phyloP scores from a whole-genome alignment of 2,888 invertebrate genomes.

The Mesorhabditis sp. region DNA sequence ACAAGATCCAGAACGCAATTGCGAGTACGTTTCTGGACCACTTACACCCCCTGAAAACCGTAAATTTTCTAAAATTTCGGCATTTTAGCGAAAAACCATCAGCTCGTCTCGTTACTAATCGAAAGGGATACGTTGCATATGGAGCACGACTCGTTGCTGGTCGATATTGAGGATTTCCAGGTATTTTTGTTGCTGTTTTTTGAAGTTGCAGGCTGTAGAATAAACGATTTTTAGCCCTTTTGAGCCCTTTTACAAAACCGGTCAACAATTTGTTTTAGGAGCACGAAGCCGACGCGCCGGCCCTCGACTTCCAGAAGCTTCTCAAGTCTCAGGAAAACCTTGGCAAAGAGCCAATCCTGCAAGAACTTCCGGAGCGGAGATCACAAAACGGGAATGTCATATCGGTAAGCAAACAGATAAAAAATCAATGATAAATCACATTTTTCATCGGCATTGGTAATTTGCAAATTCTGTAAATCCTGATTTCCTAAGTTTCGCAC shows the following conservation, averaged over 20 bases:
- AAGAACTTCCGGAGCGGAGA: background rate
- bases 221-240: too few relatives aligned
- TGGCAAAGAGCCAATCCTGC: background rate
- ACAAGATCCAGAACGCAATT: slow-evolving; percentile 29
- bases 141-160: slow-evolving; percentile 94
- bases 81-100: slow-evolving; percentile 74
- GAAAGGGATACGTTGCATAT: slow-evolving; percentile 91
- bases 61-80: too few relatives aligned
- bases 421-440: too few relatives aligned
- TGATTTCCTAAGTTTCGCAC: too few relatives aligned
- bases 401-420: too few relatives aligned
- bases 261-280: slow-evolving; percentile 1
- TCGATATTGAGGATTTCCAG: slow-evolving; percentile 85
- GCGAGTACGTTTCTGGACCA: slow-evolving; percentile 17
- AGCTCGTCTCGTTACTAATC: slow-evolving; percentile 81
- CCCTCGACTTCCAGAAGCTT: background rate
- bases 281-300: slow-evolving; percentile 3
- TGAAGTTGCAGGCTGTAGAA: too few relatives aligned
- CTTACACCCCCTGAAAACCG: background rate
- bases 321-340: background rate
- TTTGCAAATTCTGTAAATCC: too few relatives aligned
- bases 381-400: too few relatives aligned
- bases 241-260: too few relatives aligned
- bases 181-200: too few relatives aligned
- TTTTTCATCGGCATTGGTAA: too few relatives aligned